These are phyloP conservation scores for Dyspetes luteomarginatus DNA, from an alignment of 2,888 invertebrate species.

Conservation along the genomic window DNA sequence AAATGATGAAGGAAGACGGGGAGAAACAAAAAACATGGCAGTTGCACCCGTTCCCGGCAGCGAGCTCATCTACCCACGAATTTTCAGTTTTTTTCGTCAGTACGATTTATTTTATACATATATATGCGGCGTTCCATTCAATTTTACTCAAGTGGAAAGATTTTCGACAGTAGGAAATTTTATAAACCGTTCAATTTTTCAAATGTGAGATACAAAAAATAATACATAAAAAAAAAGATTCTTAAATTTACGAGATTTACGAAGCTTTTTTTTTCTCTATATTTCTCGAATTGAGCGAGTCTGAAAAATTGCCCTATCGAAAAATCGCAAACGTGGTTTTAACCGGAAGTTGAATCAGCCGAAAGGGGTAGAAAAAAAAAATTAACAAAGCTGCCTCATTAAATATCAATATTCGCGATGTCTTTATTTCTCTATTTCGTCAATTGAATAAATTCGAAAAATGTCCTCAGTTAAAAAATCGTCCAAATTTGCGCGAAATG, in stretches of 20 bases:
- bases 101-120: slow-evolving; percentile 21
- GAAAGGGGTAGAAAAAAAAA: too few relatives aligned
- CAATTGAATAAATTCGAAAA: too few relatives aligned
- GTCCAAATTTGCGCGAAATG: not conserved
- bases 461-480: not conserved
- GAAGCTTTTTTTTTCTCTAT: not conserved
- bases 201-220: too few relatives aligned
- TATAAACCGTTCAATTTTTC: not conserved
- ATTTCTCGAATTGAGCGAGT: not conserved
- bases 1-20: slow-evolving; percentile 23
- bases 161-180: not conserved
- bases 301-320: too few relatives aligned
- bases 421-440: too few relatives aligned
- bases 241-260: not conserved
- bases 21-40: not conserved
- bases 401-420: too few relatives aligned
- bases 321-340: too few relatives aligned
- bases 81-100: slow-evolving; percentile 46
- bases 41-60: slow-evolving; percentile 39
- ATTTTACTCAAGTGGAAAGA: not conserved
- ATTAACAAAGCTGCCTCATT: too few relatives aligned
- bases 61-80: slow-evolving; percentile 45
- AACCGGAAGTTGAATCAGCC: too few relatives aligned
- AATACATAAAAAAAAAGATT: too few relatives aligned
- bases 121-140: not conserved